These are phyloP conservation scores for Fabriciana adippe DNA, from an alignment of 2,888 invertebrate species.

Conservation along the genomic window DNA sequence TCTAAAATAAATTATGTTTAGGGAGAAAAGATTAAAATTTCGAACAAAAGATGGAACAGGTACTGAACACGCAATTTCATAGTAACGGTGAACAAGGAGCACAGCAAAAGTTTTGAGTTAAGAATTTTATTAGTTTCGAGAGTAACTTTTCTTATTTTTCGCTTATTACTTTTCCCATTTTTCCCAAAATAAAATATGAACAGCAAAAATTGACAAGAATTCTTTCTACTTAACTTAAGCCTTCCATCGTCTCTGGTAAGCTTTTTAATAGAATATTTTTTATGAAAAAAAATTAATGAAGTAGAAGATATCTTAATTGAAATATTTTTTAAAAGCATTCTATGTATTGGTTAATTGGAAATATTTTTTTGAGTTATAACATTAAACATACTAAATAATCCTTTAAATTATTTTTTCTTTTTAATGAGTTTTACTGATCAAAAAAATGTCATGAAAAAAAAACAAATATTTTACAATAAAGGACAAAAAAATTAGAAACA, in stretches of 20 bases:
- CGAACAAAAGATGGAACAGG: conserved; percentile 23
- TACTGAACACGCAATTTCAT: conserved; percentile 35
- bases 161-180: conserved; percentile 38
- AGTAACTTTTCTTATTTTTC: conserved; percentile 39
- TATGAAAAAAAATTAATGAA: background rate
- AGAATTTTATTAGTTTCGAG: conserved; percentile 42
- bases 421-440: no score
- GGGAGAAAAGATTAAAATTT: conserved; percentile 15
- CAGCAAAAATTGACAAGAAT: conserved; percentile 25
- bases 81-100: conserved; percentile 36
- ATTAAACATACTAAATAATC: no score
- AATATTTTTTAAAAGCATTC: no score
- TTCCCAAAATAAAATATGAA: conserved; percentile 36
- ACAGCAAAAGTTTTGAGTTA: conserved; percentile 39
- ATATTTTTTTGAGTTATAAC: no score
- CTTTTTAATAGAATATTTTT: background rate
- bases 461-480: no score
- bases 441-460: no score
- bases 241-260: background rate
- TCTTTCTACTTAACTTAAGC: conserved; percentile 15
- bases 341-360: no score
- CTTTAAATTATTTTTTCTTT: no score
- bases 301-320: no score
- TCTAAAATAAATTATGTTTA: conserved; percentile 4
- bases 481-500: no score